Evolutionary conservation across 2,888 invertebrate species (phyloP).

Genomic region (Ditylenchus weischeri): DNA sequence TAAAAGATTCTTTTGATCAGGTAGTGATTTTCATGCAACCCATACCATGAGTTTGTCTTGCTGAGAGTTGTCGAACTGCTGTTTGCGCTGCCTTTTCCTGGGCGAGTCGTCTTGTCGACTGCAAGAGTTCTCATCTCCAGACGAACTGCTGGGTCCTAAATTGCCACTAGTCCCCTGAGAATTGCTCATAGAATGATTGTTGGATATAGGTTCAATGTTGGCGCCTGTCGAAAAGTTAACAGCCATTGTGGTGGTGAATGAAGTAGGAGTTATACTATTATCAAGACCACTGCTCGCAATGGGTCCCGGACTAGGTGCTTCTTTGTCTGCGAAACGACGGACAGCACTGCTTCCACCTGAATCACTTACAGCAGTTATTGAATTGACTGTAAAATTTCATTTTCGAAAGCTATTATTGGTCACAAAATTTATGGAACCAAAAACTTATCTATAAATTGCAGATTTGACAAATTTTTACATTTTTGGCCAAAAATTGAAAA

Average conservation of each 20-base stretch:
- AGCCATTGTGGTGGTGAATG: background rate
- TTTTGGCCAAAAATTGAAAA: no score
- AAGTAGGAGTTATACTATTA: background rate
- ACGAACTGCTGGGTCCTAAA: background rate
- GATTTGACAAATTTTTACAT: no score
- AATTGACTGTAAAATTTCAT: no score
- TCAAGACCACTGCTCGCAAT: constrained; percentile 1
- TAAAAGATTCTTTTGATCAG: background rate
- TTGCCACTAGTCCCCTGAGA: background rate
- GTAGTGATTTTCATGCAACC: background rate
- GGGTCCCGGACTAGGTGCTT: constrained; percentile 10
- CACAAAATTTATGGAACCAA: background rate
- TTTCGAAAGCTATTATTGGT: no score
- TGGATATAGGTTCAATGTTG: background rate
- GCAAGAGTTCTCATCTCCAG: constrained; percentile 4
- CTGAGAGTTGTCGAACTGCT: constrained; percentile 22
- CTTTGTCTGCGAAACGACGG: constrained; percentile 15
- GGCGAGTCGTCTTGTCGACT: constrained; percentile 19
- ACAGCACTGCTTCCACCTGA: constrained; percentile 20
- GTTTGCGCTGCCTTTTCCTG: constrained; percentile 22
- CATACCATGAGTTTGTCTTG: constrained; percentile 21
- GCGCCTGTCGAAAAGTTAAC: background rate
- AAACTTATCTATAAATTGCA: no score
- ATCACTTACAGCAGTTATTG: background rate
- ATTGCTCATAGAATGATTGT: background rate